Evolutionary conservation across 2,113 vertebrate genomes (phyloP).

Genomic region (Oxyura jamaicensis): DNA sequence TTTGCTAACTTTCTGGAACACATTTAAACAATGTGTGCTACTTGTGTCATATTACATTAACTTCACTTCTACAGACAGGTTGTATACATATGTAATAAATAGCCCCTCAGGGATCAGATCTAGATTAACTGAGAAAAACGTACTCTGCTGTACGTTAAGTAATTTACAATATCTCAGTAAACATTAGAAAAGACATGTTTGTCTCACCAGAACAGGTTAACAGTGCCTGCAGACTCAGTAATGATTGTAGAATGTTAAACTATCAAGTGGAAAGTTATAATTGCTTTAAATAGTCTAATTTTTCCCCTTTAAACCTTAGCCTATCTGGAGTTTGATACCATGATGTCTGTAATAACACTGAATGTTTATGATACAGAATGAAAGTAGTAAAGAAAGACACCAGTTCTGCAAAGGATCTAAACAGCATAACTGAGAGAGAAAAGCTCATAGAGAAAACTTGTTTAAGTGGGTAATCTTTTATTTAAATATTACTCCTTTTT

Average conservation of each 20-base stretch:
- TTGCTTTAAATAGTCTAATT: slow-evolving; percentile 59
- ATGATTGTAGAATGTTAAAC: slow-evolving; percentile 57
- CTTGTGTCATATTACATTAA: slow-evolving; percentile 83
- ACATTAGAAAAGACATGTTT: slow-evolving; percentile 72
- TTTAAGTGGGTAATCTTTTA: slow-evolving; percentile 39
- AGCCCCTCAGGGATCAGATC: slow-evolving; percentile 78
- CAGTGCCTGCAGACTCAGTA: slow-evolving; percentile 37
- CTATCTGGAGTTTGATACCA: slow-evolving; percentile 48
- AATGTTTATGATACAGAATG: slow-evolving; percentile 49
- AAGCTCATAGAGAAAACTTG: slow-evolving; percentile 24
- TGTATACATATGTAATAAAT: slow-evolving; percentile 85
- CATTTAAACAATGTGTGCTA: slow-evolving; percentile 82
- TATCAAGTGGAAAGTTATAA: slow-evolving; percentile 66
- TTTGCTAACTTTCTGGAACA: slow-evolving; percentile 83
- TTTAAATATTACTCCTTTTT: slow-evolving; percentile 51
- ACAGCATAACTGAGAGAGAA: background rate
- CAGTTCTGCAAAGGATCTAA: slow-evolving; percentile 49
- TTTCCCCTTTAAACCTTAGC: slow-evolving; percentile 49
- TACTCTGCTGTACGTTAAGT: slow-evolving; percentile 73
- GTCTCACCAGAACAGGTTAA: slow-evolving; percentile 69
- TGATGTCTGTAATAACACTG: slow-evolving; percentile 22
- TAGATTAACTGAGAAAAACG: slow-evolving; percentile 79
- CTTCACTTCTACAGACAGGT: slow-evolving; percentile 81
- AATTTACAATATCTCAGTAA: slow-evolving; percentile 80
- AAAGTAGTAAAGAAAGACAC: slow-evolving; percentile 44